Evolutionary conservation across 2,888 invertebrate species (phyloP).

Genomic region (Diarsia brunnea): DNA sequence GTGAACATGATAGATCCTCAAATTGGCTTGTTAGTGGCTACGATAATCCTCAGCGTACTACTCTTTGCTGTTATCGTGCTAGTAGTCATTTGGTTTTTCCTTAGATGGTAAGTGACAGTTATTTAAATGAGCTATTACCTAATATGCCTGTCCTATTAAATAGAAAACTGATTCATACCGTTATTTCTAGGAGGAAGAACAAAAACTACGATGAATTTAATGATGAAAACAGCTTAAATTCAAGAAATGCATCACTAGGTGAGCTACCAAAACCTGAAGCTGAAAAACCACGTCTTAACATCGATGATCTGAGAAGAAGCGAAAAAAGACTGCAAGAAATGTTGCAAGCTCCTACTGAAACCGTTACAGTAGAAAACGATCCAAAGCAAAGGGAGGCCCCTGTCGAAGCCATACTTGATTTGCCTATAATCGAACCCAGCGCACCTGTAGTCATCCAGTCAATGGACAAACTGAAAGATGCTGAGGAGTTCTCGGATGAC

Average conservation of each 20-base stretch:
- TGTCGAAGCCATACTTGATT: conserved; percentile 72
- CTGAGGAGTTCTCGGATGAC: conserved; percentile 80
- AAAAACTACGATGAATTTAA: conserved; percentile 79
- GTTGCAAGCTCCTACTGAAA: conserved; percentile 78
- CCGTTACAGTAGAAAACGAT: conserved; percentile 66
- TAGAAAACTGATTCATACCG: conserved; percentile 51
- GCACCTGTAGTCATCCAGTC: conserved; percentile 84
- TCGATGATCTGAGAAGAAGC: conserved; percentile 83
- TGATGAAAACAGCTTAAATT: conserved; percentile 79
- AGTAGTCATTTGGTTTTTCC: conserved; percentile 80
- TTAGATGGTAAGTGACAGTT: conserved; percentile 83
- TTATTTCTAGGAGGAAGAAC: conserved; percentile 77
- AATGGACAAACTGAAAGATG: conserved; percentile 85
- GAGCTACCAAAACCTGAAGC: conserved; percentile 71
- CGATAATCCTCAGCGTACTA: conserved; percentile 83
- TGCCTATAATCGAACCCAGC: conserved; percentile 71
- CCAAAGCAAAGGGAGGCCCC: conserved; percentile 63
- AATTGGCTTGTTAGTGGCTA: conserved; percentile 82
- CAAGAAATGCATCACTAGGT: conserved; percentile 74
- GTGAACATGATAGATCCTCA: conserved; percentile 78
- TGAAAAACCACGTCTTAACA: conserved; percentile 79
- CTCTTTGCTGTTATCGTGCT: conserved; percentile 81
- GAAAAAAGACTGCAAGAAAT: conserved; percentile 84
- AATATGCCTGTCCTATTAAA: conserved; percentile 54
- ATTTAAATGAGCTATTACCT: conserved; percentile 62